Evolutionary conservation across 2,113 vertebrate species (phyloP).

Genomic region (Lamprotornis superbus): DNA sequence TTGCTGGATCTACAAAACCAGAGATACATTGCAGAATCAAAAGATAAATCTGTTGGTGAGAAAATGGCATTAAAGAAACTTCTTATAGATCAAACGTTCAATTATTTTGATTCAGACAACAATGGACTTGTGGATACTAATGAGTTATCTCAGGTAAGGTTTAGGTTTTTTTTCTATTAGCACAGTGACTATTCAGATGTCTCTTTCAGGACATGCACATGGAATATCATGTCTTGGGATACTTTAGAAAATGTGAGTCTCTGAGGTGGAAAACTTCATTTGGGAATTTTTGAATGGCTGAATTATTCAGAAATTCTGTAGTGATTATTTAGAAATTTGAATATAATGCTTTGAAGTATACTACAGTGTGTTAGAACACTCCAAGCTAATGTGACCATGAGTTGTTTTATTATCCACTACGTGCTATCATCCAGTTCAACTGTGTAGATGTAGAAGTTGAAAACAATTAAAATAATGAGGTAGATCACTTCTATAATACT

Average conservation of each 20-base stretch:
- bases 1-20: constrained; percentile 84
- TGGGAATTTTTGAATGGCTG: background rate
- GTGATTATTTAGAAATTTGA: background rate
- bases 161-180: background rate
- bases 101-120: constrained; percentile 87
- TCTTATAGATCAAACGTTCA: constrained; percentile 90
- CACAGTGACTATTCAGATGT: background rate
- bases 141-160: constrained; percentile 90
- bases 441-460: background rate
- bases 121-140: constrained; percentile 84
- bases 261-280: background rate
- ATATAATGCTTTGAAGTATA: background rate
- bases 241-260: background rate
- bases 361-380: background rate
- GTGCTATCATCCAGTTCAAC: background rate
- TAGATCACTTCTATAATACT: background rate
- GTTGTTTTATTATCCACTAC: background rate
- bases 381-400: background rate
- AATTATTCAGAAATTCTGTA: background rate
- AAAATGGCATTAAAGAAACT: constrained; percentile 81
- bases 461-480: background rate
- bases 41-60: constrained; percentile 71
- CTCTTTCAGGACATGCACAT: background rate
- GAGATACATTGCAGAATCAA: constrained; percentile 72
- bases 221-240: background rate